phyloP scores from a whole-genome alignment of 2,888 invertebrate genomes.

The Mechanitis messenoides region DNA sequence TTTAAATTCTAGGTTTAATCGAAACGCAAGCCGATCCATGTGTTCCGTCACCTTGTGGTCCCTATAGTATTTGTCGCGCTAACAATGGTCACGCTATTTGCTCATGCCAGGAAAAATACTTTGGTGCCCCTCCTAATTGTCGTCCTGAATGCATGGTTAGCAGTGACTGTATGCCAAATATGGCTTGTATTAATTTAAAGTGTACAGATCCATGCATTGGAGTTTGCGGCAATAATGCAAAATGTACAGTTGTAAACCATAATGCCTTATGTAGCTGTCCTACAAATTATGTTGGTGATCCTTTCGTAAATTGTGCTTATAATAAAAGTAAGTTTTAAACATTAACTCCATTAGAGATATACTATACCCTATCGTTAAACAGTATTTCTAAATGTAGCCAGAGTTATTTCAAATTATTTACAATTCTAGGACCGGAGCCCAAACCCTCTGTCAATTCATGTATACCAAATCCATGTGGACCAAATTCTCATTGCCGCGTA shows the following conservation, averaged over 20 bases:
- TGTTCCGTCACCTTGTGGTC: slow-evolving; percentile 84
- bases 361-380: too few species aligned
- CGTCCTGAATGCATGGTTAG: slow-evolving; percentile 89
- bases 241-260: slow-evolving; percentile 89
- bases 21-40: slow-evolving; percentile 73
- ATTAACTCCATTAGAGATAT: too few species aligned
- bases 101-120: slow-evolving; percentile 85
- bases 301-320: slow-evolving; percentile 83
- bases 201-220: slow-evolving; percentile 89
- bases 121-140: slow-evolving; percentile 87
- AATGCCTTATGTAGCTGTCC: slow-evolving; percentile 90
- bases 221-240: slow-evolving; percentile 88
- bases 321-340: slow-evolving; percentile 79
- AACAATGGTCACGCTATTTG: slow-evolving; percentile 86
- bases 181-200: slow-evolving; percentile 86
- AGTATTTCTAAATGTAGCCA: background rate
- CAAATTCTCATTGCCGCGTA: slow-evolving; percentile 87
- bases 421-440: slow-evolving; percentile 70
- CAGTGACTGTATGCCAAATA: slow-evolving; percentile 87
- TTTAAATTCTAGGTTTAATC: slow-evolving; percentile 51
- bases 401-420: background rate
- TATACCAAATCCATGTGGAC: slow-evolving; percentile 88
- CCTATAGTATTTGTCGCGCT: slow-evolving; percentile 85
- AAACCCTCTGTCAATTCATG: slow-evolving; percentile 83
- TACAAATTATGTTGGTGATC: slow-evolving; percentile 85